phyloP scores from a whole-genome alignment of 2,888 invertebrate species.

The Eupithecia abbreviata region DNA sequence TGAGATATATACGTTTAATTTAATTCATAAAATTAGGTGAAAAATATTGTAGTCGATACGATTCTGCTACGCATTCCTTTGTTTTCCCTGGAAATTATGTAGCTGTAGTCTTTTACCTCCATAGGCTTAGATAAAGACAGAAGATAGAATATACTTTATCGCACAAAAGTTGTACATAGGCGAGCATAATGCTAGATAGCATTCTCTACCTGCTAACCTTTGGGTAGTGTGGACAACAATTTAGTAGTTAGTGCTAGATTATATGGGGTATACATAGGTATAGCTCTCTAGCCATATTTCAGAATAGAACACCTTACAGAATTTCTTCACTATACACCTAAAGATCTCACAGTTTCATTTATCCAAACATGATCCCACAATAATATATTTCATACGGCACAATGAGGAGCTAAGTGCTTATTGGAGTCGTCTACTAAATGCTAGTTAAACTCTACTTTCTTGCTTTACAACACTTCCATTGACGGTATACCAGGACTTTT shows the following conservation, averaged over 20 bases:
- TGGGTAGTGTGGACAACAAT: no score
- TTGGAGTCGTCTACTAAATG: slow-evolving; percentile 37
- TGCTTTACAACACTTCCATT: slow-evolving; percentile 25
- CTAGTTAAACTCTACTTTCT: slow-evolving; percentile 21
- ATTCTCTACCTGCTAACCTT: no score
- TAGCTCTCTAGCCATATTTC: background rate
- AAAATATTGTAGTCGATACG: background rate
- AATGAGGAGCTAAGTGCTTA: slow-evolving; percentile 75
- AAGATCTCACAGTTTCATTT: slow-evolving; percentile 54
- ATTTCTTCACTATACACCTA: background rate
- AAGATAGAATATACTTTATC: no score
- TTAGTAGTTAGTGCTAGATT: no score
- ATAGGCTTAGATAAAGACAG: background rate
- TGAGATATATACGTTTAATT: no score
- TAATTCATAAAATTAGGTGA: background rate
- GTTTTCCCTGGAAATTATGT: background rate
- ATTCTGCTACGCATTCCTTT: background rate
- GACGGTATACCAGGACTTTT: slow-evolving; percentile 1
- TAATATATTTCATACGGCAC: slow-evolving; percentile 74
- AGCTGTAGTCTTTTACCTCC: background rate
- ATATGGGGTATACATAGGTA: no score
- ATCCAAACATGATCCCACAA: slow-evolving; percentile 63
- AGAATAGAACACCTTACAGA: background rate
- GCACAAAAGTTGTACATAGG: no score
- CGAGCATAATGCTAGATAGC: no score